phyloP scores from a whole-genome alignment of 2,888 invertebrate genomes.

The Agrilus mali region DNA sequence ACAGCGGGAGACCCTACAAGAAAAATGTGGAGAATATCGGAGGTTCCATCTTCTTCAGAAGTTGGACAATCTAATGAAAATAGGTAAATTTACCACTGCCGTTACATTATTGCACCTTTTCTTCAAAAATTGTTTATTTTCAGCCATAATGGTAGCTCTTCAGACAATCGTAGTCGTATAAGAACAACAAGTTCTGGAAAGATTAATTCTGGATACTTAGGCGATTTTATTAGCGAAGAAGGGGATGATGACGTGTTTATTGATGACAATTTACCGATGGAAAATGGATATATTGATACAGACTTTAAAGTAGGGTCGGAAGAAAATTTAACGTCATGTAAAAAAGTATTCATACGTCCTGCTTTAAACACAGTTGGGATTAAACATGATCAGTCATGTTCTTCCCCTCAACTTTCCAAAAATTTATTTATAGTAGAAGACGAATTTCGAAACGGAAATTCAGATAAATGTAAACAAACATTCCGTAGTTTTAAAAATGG shows the following conservation, averaged over 20 bases:
- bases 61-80: constrained; percentile 2
- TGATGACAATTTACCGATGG: constrained; percentile 19
- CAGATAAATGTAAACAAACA: neutral
- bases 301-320: constrained; percentile 11
- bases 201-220: constrained; percentile 9
- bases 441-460: constrained; percentile 8
- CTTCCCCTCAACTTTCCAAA: constrained; percentile 28
- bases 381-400: constrained; percentile 17
- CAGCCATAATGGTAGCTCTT: too few species aligned
- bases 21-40: constrained; percentile 40
- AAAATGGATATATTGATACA: constrained; percentile 10
- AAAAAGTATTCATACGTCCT: constrained; percentile 1
- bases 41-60: constrained; percentile 34
- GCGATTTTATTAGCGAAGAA: constrained; percentile 12
- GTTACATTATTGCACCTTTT: too few species aligned
- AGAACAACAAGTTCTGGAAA: constrained; percentile 9
- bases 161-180: constrained; percentile 1
- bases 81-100: too few species aligned
- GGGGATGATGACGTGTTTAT: constrained; percentile 25
- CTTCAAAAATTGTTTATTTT: too few species aligned
- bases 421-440: constrained; percentile 24
- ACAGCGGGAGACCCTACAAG: constrained; percentile 26
- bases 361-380: constrained; percentile 7
- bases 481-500: too few species aligned
- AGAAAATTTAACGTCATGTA: constrained; percentile 5